Evolutionary conservation across 2,888 invertebrate species (phyloP).

Genomic region (Anaspis maculata): DNA sequence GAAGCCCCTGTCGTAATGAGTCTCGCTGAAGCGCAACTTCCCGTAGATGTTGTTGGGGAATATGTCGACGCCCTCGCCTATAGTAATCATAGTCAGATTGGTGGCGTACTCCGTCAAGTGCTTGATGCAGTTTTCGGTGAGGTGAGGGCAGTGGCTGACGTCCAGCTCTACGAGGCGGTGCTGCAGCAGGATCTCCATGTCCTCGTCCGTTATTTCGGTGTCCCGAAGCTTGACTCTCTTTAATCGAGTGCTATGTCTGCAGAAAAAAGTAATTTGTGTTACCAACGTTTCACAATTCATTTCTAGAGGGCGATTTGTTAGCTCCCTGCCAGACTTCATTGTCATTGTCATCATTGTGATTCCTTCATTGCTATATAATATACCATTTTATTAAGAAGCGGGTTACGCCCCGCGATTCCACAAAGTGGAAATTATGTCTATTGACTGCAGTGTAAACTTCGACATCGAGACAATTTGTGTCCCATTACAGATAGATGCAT

Average conservation of each 20-base stretch:
- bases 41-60: constrained; percentile 41
- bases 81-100: constrained; percentile 59
- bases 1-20: constrained; percentile 42
- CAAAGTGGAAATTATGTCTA: too few species aligned
- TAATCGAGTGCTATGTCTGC: constrained; percentile 57
- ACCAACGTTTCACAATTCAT: too few species aligned
- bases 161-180: constrained; percentile 70
- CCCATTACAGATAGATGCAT: too few species aligned
- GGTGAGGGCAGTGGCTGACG: constrained; percentile 62
- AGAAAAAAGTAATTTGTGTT: too few species aligned
- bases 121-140: constrained; percentile 56
- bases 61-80: constrained; percentile 59
- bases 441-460: too few species aligned
- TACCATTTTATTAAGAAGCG: too few species aligned
- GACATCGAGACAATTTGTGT: too few species aligned
- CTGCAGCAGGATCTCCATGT: constrained; percentile 59
- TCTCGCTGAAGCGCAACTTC: constrained; percentile 21
- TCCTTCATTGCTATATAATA: too few species aligned
- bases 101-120: constrained; percentile 61
- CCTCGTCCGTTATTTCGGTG: constrained; percentile 62
- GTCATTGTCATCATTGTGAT: too few species aligned
- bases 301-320: too few species aligned
- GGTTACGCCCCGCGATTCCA: too few species aligned
- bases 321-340: too few species aligned
- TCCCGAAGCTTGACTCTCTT: constrained; percentile 62